Percentiles rank a stretch among this genome's conserved stretches.
Evolutionary conservation across 2,797 vertebrate genomes (phyloP).

Genomic region (Betta splendens): DNA sequence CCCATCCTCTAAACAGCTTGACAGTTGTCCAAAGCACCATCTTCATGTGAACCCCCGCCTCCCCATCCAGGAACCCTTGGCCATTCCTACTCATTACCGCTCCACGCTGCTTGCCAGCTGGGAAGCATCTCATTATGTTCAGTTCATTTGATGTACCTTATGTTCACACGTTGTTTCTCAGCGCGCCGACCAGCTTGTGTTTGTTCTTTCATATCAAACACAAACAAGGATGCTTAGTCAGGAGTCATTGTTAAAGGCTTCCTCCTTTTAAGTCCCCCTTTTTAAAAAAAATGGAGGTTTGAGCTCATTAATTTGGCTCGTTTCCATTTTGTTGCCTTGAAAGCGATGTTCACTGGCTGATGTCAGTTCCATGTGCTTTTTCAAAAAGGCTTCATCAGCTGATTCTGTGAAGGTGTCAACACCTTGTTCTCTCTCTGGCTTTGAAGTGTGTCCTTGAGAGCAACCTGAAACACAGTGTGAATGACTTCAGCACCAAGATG

Average conservation of each 20-base stretch:
- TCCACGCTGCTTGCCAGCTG: conserved; percentile 34
- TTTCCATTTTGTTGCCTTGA: no score
- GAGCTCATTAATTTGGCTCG: not conserved
- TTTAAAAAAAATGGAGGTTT: no score
- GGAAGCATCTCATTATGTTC: conserved; percentile 50
- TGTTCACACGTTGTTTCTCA: conserved; percentile 40
- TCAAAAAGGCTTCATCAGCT: no score
- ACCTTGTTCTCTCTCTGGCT: no score
- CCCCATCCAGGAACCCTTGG: conserved; percentile 27
- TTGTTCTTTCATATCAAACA: conserved; percentile 27
- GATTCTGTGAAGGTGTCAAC: no score
- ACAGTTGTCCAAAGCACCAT: conserved; percentile 38
- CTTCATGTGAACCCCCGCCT: conserved; percentile 27
- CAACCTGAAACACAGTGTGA: no score
- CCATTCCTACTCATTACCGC: conserved; percentile 37
- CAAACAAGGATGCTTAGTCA: conserved; percentile 12
- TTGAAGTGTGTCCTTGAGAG: no score
- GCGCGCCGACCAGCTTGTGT: conserved; percentile 2
- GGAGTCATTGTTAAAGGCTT: conserved; percentile 6
- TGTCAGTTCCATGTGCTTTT: no score
- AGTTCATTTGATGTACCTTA: conserved; percentile 61
- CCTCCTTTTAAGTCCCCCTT: not conserved
- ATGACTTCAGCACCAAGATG: no score
- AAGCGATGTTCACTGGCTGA: no score
- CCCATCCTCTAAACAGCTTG: conserved; percentile 40